A percentile compares a stretch with the other conserved stretches of the same genome.
Conservation (phyloP, 1,140 invertebrate genomes). For the Leptinotarsa lineolata region DNA sequence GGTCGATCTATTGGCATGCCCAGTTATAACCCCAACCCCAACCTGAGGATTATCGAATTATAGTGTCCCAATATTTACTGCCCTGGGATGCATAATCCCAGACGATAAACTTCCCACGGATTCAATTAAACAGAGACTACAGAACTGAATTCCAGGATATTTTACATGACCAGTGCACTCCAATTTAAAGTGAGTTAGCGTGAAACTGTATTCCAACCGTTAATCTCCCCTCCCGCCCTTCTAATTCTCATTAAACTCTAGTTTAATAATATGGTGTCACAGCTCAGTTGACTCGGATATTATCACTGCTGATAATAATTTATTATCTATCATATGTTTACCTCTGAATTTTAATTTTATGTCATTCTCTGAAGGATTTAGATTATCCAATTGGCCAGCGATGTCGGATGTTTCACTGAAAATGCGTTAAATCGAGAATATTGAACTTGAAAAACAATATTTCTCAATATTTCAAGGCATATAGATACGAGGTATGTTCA, state of each 20-base stretch:
- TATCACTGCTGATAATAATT: constrained; percentile 9
- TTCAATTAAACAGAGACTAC: constrained; percentile 19
- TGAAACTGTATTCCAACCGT: constrained; percentile 17
- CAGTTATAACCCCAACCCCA: too few species aligned
- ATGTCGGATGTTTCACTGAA: too few species aligned
- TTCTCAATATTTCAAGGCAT: too few species aligned
- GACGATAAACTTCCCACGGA: constrained; percentile 18
- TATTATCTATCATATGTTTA: background rate
- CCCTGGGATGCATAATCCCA: constrained; percentile 2
- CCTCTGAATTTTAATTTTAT: background rate
- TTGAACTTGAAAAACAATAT: too few species aligned
- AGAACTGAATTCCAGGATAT: constrained; percentile 14
- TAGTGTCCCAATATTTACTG: background rate
- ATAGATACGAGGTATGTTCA: background rate
- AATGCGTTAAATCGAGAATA: too few species aligned
- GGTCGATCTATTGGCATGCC: too few species aligned
- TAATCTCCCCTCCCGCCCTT: constrained; percentile 9
- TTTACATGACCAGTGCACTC: constrained; percentile 18
- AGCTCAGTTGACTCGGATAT: constrained; percentile 6
- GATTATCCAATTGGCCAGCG: too few species aligned
- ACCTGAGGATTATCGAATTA: background rate
- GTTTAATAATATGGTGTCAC: constrained; percentile 23
- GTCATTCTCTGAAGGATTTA: background rate
- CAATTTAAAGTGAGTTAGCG: constrained; percentile 11
- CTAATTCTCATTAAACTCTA: constrained; percentile 14